These are phyloP conservation scores for Leucoma salicis DNA, from an alignment of 2,888 invertebrate species.

Conservation along the genomic window DNA sequence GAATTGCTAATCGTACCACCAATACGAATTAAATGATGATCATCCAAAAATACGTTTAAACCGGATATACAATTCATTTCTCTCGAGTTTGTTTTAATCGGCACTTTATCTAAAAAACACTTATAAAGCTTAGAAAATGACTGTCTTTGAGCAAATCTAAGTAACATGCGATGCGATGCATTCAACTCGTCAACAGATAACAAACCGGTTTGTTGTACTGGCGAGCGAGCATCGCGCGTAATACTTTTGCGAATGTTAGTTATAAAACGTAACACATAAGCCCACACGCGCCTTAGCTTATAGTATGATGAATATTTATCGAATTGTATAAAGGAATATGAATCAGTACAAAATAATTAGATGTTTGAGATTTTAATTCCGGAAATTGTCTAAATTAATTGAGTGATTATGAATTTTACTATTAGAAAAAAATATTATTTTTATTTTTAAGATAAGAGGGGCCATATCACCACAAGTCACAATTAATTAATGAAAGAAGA, in stretches of 20 bases:
- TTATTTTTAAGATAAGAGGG: conserved; percentile 1
- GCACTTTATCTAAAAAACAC: too few relatives aligned
- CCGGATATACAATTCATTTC: too few relatives aligned
- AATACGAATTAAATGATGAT: conserved; percentile 5
- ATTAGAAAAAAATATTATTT: not conserved
- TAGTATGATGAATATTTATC: not conserved
- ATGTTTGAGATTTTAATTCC: conserved; percentile 1
- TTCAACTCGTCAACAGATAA: conserved; percentile 3
- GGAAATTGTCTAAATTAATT: not conserved
- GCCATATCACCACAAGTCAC: conserved; percentile 7
- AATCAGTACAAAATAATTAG: not conserved
- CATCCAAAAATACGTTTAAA: conserved; percentile 10
- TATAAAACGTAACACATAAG: conserved; percentile 5
- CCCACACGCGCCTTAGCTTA: not conserved
- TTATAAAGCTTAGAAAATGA: too few relatives aligned
- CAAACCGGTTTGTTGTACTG: not conserved
- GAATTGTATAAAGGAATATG: not conserved
- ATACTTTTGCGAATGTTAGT: not conserved
- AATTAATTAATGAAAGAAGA: not conserved
- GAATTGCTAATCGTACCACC: conserved; percentile 10
- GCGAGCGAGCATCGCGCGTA: too few relatives aligned
- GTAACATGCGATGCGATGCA: not conserved
- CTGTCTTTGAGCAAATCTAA: not conserved
- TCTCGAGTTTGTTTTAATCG: too few relatives aligned
- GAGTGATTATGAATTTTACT: not conserved